Conservation (phyloP, 2,113 vertebrate genomes). For the Oreamnos americanus region DNA sequence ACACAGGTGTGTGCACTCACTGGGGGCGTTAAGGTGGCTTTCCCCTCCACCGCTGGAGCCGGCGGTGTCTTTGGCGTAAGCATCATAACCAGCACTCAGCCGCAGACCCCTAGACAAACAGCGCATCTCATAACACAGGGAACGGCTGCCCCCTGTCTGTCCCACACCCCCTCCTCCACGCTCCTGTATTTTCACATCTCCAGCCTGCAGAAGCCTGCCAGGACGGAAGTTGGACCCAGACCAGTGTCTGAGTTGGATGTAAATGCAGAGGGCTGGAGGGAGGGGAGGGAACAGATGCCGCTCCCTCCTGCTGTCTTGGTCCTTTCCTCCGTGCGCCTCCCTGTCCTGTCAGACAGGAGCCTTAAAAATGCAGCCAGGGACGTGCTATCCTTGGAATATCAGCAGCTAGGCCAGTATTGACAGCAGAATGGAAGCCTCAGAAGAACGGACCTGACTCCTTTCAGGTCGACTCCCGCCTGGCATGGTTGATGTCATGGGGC, state of each 20-base stretch:
- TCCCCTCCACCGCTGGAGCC: background rate
- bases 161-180: background rate
- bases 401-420: background rate
- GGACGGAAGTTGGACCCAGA: slow-evolving; percentile 26
- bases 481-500: background rate
- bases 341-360: background rate
- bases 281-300: background rate
- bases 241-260: slow-evolving; percentile 51
- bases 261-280: slow-evolving; percentile 28
- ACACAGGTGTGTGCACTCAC: background rate
- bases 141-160: background rate
- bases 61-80: background rate
- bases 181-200: background rate
- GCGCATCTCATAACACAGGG: background rate
- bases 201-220: slow-evolving; percentile 21
- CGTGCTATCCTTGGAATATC: background rate
- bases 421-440: background rate
- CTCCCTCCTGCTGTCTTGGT: slow-evolving; percentile 25
- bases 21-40: background rate
- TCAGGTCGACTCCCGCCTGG: background rate
- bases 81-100: background rate
- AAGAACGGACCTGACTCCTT: background rate
- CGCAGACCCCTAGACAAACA: slow-evolving; percentile 12
- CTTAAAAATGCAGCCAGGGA: background rate
- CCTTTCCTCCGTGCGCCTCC: background rate